A percentile compares a stretch with the other conserved stretches of the same genome.
These are phyloP conservation scores for Elephas maximus DNA, from an alignment of 2,113 vertebrate genomes.

Conservation along the genomic window DNA sequence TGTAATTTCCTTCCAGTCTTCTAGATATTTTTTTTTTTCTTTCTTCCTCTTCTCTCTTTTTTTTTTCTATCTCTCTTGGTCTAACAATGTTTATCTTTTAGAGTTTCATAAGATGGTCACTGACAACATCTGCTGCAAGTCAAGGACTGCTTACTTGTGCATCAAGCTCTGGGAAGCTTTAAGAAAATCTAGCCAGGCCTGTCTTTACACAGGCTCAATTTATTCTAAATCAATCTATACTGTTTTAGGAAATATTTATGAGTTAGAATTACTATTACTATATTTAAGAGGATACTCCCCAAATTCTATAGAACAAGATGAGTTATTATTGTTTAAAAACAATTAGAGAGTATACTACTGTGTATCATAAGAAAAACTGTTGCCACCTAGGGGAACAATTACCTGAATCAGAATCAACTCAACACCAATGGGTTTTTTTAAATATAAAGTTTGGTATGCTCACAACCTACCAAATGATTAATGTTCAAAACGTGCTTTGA, in stretches of 20 bases:
- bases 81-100: neutral
- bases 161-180: neutral
- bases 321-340: neutral
- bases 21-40: neutral
- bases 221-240: neutral
- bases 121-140: neutral
- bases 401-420: neutral
- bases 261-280: neutral
- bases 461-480: neutral
- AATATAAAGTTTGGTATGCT: constrained; percentile 8
- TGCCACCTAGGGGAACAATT: neutral
- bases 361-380: neutral
- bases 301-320: neutral
- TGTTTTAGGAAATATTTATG: neutral
- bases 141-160: neutral
- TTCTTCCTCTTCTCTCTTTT: neutral
- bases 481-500: neutral
- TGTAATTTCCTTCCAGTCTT: neutral
- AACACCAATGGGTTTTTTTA: too few relatives aligned
- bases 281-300: neutral
- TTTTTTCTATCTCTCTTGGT: neutral
- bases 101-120: neutral
- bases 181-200: neutral
- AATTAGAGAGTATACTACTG: neutral
- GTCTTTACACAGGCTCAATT: neutral